Conservation (phyloP, 2,113 vertebrate genomes). For the Urocitellus parryii region DNA sequence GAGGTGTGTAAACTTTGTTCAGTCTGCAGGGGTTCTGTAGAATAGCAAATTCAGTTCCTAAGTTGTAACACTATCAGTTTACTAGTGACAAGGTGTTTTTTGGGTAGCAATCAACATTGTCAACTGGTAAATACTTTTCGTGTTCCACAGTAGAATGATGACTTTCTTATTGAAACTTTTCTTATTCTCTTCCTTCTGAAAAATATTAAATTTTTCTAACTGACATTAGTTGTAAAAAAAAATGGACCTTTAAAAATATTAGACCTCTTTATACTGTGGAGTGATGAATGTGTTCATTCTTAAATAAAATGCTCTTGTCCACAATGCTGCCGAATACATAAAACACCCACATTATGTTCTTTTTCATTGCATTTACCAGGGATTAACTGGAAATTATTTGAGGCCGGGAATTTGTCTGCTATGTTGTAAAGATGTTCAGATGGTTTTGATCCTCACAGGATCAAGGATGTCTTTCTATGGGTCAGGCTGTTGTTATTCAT, state of each 20-base stretch:
- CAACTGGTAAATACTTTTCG: background rate
- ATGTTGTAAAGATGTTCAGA: background rate
- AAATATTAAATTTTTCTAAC: background rate
- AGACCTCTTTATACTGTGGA: background rate
- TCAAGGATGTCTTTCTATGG: background rate
- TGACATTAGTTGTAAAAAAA: slow-evolving; percentile 35
- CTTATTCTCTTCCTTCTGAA: slow-evolving; percentile 20
- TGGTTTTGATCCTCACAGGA: background rate
- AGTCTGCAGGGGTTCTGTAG: background rate
- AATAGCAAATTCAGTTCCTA: background rate
- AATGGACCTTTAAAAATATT: background rate
- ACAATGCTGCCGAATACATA: background rate
- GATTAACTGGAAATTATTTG: background rate
- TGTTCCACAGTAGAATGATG: background rate
- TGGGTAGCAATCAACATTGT: background rate
- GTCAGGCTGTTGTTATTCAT: background rate
- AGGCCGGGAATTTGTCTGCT: background rate
- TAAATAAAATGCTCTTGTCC: background rate
- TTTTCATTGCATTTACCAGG: background rate
- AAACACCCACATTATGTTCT: background rate
- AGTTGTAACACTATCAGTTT: background rate
- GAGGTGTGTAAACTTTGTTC: background rate
- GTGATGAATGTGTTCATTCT: background rate
- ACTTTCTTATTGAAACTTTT: background rate
- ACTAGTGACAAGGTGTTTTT: background rate